Evolutionary conservation across 1,140 invertebrate species (phyloP).

Genomic region (Hyles euphorbiae): DNA sequence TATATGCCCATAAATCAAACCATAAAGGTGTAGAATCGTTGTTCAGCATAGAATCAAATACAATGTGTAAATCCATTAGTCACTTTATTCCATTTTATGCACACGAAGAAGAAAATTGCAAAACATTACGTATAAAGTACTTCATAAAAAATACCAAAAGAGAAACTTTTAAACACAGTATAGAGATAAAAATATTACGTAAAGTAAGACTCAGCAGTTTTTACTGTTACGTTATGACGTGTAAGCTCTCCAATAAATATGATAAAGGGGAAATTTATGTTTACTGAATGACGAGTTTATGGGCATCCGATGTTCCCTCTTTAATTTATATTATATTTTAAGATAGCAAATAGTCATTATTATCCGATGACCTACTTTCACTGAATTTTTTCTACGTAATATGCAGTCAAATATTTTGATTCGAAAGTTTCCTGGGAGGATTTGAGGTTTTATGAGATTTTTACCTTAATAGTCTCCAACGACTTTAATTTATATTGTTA

Average conservation of each 20-base stretch:
- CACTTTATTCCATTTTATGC: too few relatives aligned
- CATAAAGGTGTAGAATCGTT: too few relatives aligned
- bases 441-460: slow-evolving; percentile 5
- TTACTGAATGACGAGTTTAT: slow-evolving; percentile 7
- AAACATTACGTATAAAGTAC: not conserved
- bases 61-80: too few relatives aligned
- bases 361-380: slow-evolving; percentile 48
- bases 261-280: slow-evolving; percentile 1
- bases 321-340: slow-evolving; percentile 13
- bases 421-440: slow-evolving; percentile 7
- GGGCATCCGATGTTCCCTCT: not conserved
- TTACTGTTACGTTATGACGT: slow-evolving; percentile 1
- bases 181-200: slow-evolving; percentile 14
- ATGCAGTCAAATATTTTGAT: not conserved
- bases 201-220: slow-evolving; percentile 8
- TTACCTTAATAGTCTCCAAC: too few relatives aligned
- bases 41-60: too few relatives aligned
- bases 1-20: too few relatives aligned
- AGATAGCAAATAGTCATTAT: slow-evolving; percentile 20
- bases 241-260: not conserved
- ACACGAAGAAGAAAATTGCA: too few relatives aligned
- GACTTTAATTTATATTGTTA: too few relatives aligned
- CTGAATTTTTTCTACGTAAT: slow-evolving; percentile 27
- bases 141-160: slow-evolving; percentile 6
- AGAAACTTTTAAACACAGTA: slow-evolving; percentile 15